These are phyloP conservation scores for Andrena camellia DNA, from an alignment of 2,888 invertebrate species.

Conservation along the genomic window DNA sequence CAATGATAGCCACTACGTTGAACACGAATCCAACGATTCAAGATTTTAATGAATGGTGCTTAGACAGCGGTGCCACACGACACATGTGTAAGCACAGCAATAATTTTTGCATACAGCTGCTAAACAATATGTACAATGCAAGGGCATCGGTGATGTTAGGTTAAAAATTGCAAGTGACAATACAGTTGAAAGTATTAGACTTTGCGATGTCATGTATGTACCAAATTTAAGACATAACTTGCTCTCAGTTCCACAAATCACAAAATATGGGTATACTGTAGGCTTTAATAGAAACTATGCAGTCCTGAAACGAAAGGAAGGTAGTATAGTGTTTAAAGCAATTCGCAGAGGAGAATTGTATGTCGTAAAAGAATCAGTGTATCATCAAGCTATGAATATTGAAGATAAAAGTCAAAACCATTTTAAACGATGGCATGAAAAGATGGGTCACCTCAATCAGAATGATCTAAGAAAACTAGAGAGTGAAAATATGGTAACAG, in stretches of 20 bases:
- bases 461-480: conserved; percentile 11
- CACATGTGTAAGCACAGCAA: conserved; percentile 19
- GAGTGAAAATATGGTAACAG: conserved; percentile 15
- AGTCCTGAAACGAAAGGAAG: conserved; percentile 1
- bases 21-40: conserved; percentile 15
- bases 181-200: background rate
- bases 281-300: conserved; percentile 15
- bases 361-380: background rate
- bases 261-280: conserved; percentile 5
- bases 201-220: conserved; percentile 9
- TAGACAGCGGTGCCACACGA: conserved; percentile 13
- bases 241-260: conserved; percentile 3
- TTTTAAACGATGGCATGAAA: conserved; percentile 9
- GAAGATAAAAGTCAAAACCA: conserved; percentile 13
- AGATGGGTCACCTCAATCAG: conserved; percentile 4
- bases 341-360: conserved; percentile 8
- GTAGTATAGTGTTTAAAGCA: conserved; percentile 1
- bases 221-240: conserved; percentile 16
- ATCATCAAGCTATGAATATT: conserved; percentile 5
- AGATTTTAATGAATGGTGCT: conserved; percentile 22
- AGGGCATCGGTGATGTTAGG: conserved; percentile 5
- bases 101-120: conserved; percentile 9
- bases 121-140: conserved; percentile 6
- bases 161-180: background rate
- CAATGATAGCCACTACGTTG: conserved; percentile 12